phyloP scores from a whole-genome alignment of 1,140 invertebrate genomes.

The Drosophila sucinea region DNA sequence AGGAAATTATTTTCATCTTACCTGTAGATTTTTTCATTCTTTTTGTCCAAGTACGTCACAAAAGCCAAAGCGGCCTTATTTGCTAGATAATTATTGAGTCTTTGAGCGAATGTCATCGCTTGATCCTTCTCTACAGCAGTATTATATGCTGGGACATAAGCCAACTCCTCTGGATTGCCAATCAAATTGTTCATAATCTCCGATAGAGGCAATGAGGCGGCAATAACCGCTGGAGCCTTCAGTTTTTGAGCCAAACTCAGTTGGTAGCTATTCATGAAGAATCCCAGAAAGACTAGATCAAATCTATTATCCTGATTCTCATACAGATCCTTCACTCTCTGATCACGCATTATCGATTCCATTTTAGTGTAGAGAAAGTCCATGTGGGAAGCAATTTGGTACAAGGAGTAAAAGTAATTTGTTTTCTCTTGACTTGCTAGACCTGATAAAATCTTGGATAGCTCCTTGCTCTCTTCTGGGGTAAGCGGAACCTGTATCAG shows the following conservation, averaged over 20 bases:
- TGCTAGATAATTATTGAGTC: constrained; percentile 14
- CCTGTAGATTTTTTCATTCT: constrained; percentile 7
- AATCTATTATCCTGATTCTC: constrained; percentile 39
- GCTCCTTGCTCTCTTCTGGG: neutral
- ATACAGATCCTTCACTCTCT: constrained; percentile 35
- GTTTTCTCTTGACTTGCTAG: constrained; percentile 30
- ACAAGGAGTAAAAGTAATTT: constrained; percentile 4
- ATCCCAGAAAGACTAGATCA: constrained; percentile 46
- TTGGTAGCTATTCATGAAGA: constrained; percentile 41
- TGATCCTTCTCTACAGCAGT: constrained; percentile 11
- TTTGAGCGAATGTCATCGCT: constrained; percentile 19
- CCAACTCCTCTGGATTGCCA: constrained; percentile 40
- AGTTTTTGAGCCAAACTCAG: constrained; percentile 45
- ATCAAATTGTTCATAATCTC: constrained; percentile 21
- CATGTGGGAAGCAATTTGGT: constrained; percentile 8
- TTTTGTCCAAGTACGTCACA: neutral
- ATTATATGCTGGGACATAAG: constrained; percentile 38
- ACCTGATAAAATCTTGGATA: constrained; percentile 17
- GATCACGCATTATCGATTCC: constrained; percentile 21
- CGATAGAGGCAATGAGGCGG: constrained; percentile 9
- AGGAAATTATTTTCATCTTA: neutral
- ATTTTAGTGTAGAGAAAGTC: constrained; percentile 27
- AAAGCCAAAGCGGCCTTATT: neutral
- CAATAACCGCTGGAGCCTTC: constrained; percentile 36
- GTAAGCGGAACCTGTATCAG: constrained; percentile 40